These are phyloP conservation scores for Hypolimnas misippus DNA, from an alignment of 2,888 invertebrate genomes.

Conservation along the genomic window DNA sequence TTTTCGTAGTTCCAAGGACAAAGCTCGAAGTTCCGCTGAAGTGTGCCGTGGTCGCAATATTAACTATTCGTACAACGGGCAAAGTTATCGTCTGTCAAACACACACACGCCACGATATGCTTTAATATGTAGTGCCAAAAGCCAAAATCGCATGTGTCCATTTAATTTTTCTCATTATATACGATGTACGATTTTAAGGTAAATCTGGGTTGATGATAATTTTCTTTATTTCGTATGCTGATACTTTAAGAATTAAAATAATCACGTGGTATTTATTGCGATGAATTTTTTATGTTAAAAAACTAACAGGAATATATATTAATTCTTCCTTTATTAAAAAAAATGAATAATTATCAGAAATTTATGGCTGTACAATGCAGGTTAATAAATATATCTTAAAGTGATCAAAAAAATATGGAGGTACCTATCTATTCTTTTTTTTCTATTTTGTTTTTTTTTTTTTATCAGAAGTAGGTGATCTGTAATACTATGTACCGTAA, in stretches of 20 bases:
- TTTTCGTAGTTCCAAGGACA: slow-evolving; percentile 42
- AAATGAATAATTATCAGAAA: no score
- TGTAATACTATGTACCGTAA: no score
- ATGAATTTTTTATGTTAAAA: neutral
- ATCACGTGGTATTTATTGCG: neutral
- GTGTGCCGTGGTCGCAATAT: slow-evolving; percentile 73
- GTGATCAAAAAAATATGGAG: no score
- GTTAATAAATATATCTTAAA: no score
- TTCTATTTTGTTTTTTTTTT: no score
- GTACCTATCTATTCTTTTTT: no score
- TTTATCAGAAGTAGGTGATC: no score
- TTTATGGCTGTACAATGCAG: no score
- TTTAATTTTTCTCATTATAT: slow-evolving; percentile 1
- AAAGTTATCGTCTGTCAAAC: slow-evolving; percentile 45
- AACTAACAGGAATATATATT: no score
- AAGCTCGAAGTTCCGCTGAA: slow-evolving; percentile 64
- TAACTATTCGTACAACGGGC: slow-evolving; percentile 69
- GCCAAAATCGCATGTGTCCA: slow-evolving; percentile 15
- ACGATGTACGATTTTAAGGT: slow-evolving; percentile 29
- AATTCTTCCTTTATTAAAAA: no score
- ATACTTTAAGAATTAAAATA: neutral
- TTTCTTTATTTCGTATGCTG: slow-evolving; percentile 26
- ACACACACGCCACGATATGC: slow-evolving; percentile 44
- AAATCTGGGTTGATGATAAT: slow-evolving; percentile 34
- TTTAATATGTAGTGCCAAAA: slow-evolving; percentile 55